Conservation (phyloP, 2,888 invertebrate genomes). For the Agrotis ipsilon region DNA sequence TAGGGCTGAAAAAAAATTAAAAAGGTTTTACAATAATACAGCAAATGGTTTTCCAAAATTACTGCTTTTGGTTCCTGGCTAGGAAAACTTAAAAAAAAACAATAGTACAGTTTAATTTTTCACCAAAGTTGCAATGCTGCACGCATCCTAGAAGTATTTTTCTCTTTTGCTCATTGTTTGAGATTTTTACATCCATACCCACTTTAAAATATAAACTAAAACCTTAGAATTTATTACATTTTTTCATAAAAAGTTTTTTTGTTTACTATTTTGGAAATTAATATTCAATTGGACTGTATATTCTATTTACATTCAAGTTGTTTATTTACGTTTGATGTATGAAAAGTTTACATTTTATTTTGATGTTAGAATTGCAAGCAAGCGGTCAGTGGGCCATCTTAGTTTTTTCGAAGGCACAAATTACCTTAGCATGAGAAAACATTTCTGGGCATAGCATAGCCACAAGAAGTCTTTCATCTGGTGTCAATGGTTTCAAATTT, state of each 20-base stretch:
- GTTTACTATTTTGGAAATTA: slow-evolving; percentile 21
- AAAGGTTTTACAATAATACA: background rate
- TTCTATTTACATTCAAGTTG: slow-evolving; percentile 4
- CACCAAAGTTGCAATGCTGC: too few relatives aligned
- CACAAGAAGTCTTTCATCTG: slow-evolving; percentile 19
- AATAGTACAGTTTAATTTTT: too few relatives aligned
- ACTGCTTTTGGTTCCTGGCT: too few relatives aligned
- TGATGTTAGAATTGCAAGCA: background rate
- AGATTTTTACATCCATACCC: background rate
- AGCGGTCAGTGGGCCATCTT: too few relatives aligned
- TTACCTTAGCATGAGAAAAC: slow-evolving; percentile 27
- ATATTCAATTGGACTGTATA: background rate
- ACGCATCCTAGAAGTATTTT: too few relatives aligned
- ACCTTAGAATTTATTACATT: too few relatives aligned
- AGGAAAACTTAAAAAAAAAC: too few relatives aligned
- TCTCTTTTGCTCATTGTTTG: too few relatives aligned
- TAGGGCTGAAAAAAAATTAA: background rate
- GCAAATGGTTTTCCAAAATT: too few relatives aligned
- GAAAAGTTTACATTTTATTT: background rate
- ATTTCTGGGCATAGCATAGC: slow-evolving; percentile 26
- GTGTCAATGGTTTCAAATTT: slow-evolving; percentile 13
- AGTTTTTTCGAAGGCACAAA: too few relatives aligned
- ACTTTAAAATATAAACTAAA: background rate
- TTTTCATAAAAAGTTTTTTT: background rate
- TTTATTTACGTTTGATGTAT: background rate